phyloP scores from a whole-genome alignment of 2,888 invertebrate genomes.

The Dasysyrphus tricinctus region DNA sequence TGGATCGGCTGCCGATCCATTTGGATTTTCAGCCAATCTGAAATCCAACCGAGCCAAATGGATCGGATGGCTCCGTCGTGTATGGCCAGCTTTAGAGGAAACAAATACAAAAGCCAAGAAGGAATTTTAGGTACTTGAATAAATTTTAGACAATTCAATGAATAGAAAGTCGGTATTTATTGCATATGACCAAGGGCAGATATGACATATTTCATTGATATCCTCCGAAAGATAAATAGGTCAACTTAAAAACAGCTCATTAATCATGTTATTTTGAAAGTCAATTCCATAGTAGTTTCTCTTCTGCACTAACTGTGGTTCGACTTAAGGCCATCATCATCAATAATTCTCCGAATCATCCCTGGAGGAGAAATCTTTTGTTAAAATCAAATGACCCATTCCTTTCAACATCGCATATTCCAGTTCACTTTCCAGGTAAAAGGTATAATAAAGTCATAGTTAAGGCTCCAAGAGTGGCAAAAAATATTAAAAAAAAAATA shows the following conservation, averaged over 20 bases:
- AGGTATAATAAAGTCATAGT: too few species aligned
- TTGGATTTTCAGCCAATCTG: too few species aligned
- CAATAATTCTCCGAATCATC: conserved; percentile 29
- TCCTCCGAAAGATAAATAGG: background rate
- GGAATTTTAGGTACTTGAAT: too few species aligned
- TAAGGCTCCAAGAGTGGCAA: background rate
- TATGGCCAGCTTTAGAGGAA: too few species aligned
- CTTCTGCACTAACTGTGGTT: background rate
- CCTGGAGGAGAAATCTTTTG: conserved; percentile 26
- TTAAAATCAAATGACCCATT: conserved; percentile 35
- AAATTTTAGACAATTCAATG: background rate
- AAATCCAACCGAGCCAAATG: too few species aligned
- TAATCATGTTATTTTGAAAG: conserved; percentile 24
- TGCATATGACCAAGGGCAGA: background rate
- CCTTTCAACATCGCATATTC: conserved; percentile 11
- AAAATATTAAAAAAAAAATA: background rate
- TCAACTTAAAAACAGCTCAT: conserved; percentile 2
- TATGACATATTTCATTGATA: background rate
- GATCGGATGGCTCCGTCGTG: too few species aligned
- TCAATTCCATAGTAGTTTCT: conserved; percentile 22
- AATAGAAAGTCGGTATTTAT: background rate
- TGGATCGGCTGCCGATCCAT: too few species aligned
- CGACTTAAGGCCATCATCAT: conserved; percentile 31
- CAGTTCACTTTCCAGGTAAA: conserved; percentile 12
- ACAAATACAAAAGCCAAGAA: too few species aligned